A percentile compares a stretch with the other conserved stretches of the same genome.
Evolutionary conservation across 2,113 vertebrate species (phyloP).

Genomic region (Corydoras sp.): DNA sequence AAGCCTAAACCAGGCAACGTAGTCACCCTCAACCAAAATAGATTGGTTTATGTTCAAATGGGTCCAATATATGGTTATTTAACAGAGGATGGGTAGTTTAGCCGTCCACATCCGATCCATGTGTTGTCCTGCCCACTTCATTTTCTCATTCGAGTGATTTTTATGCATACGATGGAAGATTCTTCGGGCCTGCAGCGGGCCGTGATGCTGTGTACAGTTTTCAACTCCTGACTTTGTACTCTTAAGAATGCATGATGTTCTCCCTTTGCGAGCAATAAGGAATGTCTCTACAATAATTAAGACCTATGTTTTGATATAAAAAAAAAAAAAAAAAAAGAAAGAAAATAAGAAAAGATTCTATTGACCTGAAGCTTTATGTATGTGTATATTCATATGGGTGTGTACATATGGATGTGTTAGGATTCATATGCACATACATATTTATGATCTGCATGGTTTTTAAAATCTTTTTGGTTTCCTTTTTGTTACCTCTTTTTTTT

Average conservation of each 20-base stretch:
- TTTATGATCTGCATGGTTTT: constrained; percentile 64
- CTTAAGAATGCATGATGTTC: constrained; percentile 63
- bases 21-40: too few species aligned
- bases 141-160: constrained; percentile 17
- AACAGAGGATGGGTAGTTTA: neutral
- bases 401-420: constrained; percentile 50
- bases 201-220: constrained; percentile 60
- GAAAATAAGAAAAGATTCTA: constrained; percentile 42
- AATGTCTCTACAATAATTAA: constrained; percentile 41
- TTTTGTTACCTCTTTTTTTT: constrained; percentile 36
- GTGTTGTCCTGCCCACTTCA: constrained; percentile 10
- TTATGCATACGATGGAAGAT: constrained; percentile 29
- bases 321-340: too few species aligned
- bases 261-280: constrained; percentile 67
- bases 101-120: constrained; percentile 1
- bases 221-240: constrained; percentile 55
- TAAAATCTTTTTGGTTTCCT: neutral
- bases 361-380: constrained; percentile 53
- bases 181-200: constrained; percentile 29
- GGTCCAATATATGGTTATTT: too few species aligned
- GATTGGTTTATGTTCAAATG: too few species aligned
- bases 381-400: constrained; percentile 57
- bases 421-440: constrained; percentile 58
- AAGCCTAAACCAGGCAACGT: too few species aligned
- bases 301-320: constrained; percentile 53